Base-by-base conservation (phyloP, 2,888 invertebrate species). In the Gerris lacustris region DNA sequence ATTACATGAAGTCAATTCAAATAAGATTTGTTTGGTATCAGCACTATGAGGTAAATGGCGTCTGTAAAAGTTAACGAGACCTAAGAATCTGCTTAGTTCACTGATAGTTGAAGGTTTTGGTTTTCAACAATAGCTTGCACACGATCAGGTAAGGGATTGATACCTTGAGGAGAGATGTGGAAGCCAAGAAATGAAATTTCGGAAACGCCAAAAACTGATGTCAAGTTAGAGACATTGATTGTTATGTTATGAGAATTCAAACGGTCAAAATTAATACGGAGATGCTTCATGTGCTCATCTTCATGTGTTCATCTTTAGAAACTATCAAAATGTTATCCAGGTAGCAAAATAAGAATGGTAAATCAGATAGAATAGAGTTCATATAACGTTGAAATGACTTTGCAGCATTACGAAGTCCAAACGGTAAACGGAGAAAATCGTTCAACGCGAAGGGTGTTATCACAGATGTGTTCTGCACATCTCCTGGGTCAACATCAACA, bases 351-450 rank as follows among this genome's bases (percentile, higher is more conserved):
- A 67, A 69, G 69, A 74, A 77, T 44, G 73, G 73, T 0, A 77
- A n/a, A 9, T 69, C 74, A 0, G 73, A 68, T 4, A 76, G 47
- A 1, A 76, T 67, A 6, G 69, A 47, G 55, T 78, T 74, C 71
- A 78, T 76, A 63, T 74, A 74, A 6, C 77, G 71, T 64, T 78
- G 77, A 69, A 75, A 76, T 0, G 75, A 73, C n/a, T 74, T 74
- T 0, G 75, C 68, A 5, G 75, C 76, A 31, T 75, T 74, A 2
- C 72, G 31, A 15, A 76, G 70, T 1, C 75, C 73, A 15, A 69
- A 70, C n/a, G n/a, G n/a, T n/a, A n/a, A n/a, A n/a, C n/a, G n/a
- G n/a, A n/a, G n/a, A n/a, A n/a, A n/a, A n/a, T n/a, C n/a, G n/a
- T n/a, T n/a, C n/a, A n/a, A n/a, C n/a, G n/a, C n/a, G n/a, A n/a